Conservation (phyloP, 1,140 invertebrate genomes). For the Pachypeltis micranthus region DNA sequence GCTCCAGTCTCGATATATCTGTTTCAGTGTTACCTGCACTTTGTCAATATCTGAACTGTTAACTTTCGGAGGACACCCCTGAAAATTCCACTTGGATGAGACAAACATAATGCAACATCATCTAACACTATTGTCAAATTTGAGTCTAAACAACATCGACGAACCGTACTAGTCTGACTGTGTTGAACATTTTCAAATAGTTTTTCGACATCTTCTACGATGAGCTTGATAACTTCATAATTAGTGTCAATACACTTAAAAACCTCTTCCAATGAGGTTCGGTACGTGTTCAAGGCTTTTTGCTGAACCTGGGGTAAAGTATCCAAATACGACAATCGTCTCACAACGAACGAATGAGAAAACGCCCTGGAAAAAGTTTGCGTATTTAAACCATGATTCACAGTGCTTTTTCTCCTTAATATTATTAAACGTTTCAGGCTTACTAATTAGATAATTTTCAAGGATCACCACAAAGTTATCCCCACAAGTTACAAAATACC, state of each 20-base stretch:
- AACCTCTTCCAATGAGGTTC: conserved; percentile 58
- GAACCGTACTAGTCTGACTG: conserved; percentile 33
- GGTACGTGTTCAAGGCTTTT: conserved; percentile 59
- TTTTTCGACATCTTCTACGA: conserved; percentile 65
- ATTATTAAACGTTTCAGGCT: neutral
- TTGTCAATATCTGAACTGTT: conserved; percentile 56
- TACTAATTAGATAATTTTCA: neutral
- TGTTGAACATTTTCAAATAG: conserved; percentile 71
- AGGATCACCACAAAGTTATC: neutral
- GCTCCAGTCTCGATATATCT: conserved; percentile 94
- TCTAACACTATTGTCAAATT: no score
- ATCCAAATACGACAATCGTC: conserved; percentile 35
- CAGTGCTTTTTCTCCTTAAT: neutral
- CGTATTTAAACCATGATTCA: neutral
- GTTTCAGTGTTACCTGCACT: conserved; percentile 85
- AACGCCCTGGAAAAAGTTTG: neutral
- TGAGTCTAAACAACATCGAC: neutral
- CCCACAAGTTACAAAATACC: no score
- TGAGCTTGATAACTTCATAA: conserved; percentile 66
- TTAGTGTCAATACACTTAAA: conserved; percentile 73
- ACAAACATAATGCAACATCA: no score
- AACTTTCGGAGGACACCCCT: conserved; percentile 27
- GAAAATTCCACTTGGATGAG: no score
- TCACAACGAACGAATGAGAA: neutral
- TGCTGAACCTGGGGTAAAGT: conserved; percentile 64